Conservation (phyloP, 1,140 invertebrate genomes). For the Mycetomoellerius zeteki region DNA sequence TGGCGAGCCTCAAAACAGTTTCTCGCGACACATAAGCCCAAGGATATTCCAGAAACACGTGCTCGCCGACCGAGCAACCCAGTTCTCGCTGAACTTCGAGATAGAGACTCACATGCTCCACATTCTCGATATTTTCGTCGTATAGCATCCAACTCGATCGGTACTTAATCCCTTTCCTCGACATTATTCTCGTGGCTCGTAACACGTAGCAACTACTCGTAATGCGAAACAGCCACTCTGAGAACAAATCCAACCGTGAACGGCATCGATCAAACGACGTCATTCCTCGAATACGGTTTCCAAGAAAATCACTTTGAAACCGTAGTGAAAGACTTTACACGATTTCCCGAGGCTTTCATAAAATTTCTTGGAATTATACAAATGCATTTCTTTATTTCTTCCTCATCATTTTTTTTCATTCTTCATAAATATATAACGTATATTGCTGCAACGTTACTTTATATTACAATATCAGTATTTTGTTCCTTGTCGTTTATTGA, state of each 20-base stretch:
- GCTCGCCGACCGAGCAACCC: conserved; percentile 78
- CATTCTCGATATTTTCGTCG: conserved; percentile 79
- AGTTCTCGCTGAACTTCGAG: conserved; percentile 74
- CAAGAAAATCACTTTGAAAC: conserved; percentile 9
- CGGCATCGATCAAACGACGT: conserved; percentile 77
- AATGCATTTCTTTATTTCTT: not conserved
- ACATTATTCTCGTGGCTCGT: conserved; percentile 65
- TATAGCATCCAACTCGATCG: conserved; percentile 72
- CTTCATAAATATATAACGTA: not conserved
- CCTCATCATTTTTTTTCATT: not conserved
- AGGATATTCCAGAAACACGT: conserved; percentile 91
- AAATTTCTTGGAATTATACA: not conserved
- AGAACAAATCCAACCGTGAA: too few species aligned
- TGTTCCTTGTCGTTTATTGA: not conserved
- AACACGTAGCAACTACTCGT: not conserved
- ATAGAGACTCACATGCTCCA: conserved; percentile 76
- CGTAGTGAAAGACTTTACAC: not conserved
- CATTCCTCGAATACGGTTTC: not conserved
- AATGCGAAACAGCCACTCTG: not conserved
- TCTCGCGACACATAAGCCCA: conserved; percentile 90
- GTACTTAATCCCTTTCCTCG: conserved; percentile 67
- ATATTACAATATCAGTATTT: not conserved
- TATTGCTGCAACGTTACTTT: not conserved
- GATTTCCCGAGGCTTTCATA: not conserved
- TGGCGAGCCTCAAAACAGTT: conserved; percentile 84